Conservation (phyloP, 2,113 vertebrate species). For the Etheostoma spectabile region DNA sequence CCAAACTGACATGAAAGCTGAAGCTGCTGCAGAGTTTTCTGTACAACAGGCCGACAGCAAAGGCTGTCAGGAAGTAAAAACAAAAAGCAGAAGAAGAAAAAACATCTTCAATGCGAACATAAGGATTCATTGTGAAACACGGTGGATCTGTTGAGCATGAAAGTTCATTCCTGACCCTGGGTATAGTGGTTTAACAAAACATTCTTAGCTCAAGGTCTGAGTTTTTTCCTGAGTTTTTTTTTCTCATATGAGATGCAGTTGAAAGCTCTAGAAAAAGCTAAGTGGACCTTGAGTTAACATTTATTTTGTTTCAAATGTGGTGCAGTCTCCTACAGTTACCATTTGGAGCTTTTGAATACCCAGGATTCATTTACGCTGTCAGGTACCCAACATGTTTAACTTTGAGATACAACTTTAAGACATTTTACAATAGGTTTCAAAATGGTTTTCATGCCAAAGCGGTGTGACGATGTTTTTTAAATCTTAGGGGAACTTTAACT, state of each 20-base stretch:
- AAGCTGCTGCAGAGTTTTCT: neutral
- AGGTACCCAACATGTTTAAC: neutral
- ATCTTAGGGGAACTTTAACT: too few species aligned
- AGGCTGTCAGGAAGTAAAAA: neutral
- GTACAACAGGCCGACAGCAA: neutral
- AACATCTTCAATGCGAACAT: neutral
- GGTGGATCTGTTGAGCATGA: neutral
- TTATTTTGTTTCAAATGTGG: neutral
- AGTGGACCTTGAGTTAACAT: neutral
- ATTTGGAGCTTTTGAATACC: neutral
- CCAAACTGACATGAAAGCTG: neutral
- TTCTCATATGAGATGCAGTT: neutral
- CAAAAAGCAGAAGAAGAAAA: neutral
- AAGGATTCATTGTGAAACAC: neutral
- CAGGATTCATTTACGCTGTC: neutral
- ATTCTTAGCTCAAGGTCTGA: neutral
- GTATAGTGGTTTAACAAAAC: neutral
- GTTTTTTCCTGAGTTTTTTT: neutral
- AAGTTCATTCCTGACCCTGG: neutral
- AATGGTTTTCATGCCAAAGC: neutral
- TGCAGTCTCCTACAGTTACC: neutral
- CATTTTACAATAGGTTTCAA: neutral
- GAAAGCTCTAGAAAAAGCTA: neutral
- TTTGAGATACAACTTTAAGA: too few species aligned
- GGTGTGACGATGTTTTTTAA: too few species aligned